Evolutionary conservation across 2,797 vertebrate species (phyloP).

Genomic region (Platalea minor): DNA sequence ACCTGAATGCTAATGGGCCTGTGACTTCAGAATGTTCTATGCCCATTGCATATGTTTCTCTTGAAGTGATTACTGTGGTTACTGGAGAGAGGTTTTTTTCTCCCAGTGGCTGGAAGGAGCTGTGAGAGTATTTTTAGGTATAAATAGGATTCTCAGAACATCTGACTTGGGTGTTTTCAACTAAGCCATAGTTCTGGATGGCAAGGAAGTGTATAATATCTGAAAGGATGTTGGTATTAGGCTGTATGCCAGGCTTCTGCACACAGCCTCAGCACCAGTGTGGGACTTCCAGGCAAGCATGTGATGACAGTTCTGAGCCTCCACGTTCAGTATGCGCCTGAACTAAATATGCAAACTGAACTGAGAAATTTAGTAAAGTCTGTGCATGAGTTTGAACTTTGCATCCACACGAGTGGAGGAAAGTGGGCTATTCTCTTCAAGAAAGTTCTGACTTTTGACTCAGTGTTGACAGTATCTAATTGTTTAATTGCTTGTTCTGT

Average conservation of each 20-base stretch:
- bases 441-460: not conserved
- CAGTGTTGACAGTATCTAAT: not conserved
- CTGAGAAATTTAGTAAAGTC: not conserved
- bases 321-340: rapidly evolving
- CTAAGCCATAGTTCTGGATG: not conserved
- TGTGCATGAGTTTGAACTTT: not conserved
- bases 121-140: not conserved
- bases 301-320: not conserved
- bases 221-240: not conserved
- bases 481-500: not conserved
- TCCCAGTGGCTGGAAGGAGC: not conserved
- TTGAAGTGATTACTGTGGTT: not conserved
- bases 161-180: not conserved
- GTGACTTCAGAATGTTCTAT: not conserved
- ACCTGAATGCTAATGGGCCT: slow-evolving; percentile 31
- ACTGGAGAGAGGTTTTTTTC: not conserved
- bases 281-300: not conserved
- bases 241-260: not conserved
- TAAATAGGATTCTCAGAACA: not conserved
- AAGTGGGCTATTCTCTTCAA: not conserved
- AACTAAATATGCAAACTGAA: not conserved
- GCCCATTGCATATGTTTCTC: not conserved
- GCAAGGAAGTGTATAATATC: not conserved
- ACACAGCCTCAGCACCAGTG: not conserved
- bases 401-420: not conserved